A percentile compares a stretch with the other conserved stretches of the same genome.
phyloP scores from a whole-genome alignment of 2,888 invertebrate species.

The Drosophila acutilabella region DNA sequence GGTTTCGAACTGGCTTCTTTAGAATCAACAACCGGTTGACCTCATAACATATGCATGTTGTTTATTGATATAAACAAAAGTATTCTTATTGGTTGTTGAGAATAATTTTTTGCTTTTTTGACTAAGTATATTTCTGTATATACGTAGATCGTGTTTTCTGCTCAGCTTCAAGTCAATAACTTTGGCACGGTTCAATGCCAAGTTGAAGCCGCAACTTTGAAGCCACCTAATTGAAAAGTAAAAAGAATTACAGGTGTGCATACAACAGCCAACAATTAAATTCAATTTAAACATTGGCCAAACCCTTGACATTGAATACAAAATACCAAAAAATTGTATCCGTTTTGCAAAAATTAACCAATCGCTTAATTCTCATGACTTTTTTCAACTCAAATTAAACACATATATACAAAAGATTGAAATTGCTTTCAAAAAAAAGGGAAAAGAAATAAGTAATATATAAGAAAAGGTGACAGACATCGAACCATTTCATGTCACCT shows the following conservation, averaged over 20 bases:
- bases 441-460: too few relatives aligned
- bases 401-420: too few relatives aligned
- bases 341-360: conserved; percentile 2
- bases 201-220: conserved; percentile 28
- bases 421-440: too few relatives aligned
- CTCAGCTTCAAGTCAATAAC: conserved; percentile 56
- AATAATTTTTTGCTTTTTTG: neutral
- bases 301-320: conserved; percentile 43
- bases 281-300: neutral
- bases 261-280: neutral
- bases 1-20: conserved; percentile 11
- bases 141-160: conserved; percentile 33
- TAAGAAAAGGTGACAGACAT: neutral
- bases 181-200: conserved; percentile 67
- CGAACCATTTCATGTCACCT: neutral
- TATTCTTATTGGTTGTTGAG: conserved; percentile 57
- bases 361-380: neutral
- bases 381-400: neutral
- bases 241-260: conserved; percentile 26
- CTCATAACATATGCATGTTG: conserved; percentile 71
- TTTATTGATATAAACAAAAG: conserved; percentile 54
- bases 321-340: too few relatives aligned
- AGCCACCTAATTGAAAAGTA: conserved; percentile 32
- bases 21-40: conserved; percentile 74
- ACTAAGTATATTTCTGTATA: neutral